Evolutionary conservation across 2,113 vertebrate genomes (phyloP).

Genomic region (Rhea americana): DNA sequence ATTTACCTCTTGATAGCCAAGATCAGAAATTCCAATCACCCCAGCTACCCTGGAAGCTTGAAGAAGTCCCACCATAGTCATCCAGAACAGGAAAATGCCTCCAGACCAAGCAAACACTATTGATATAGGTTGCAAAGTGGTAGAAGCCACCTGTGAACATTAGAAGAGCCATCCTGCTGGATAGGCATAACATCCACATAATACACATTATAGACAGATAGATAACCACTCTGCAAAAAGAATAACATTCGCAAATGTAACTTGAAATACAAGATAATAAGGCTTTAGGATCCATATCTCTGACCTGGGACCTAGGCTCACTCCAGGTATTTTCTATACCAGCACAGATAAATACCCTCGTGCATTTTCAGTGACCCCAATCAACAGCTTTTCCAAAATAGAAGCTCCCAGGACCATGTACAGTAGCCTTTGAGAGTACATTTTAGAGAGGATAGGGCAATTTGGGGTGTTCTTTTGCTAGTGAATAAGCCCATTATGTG

Average conservation of each 20-base stretch:
- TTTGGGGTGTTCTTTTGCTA: background rate
- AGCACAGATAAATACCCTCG: slow-evolving; percentile 53
- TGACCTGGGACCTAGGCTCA: slow-evolving; percentile 22
- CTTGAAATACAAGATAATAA: slow-evolving; percentile 20
- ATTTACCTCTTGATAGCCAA: background rate
- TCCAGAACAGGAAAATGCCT: background rate
- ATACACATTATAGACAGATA: background rate
- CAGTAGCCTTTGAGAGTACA: slow-evolving; percentile 33
- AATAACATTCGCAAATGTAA: background rate
- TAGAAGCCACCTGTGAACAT: background rate
- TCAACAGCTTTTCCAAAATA: slow-evolving; percentile 48
- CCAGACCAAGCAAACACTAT: background rate
- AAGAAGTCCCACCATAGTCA: background rate
- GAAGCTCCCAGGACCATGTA: slow-evolving; percentile 9
- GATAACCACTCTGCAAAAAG: background rate
- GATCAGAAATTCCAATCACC: background rate
- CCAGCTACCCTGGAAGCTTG: background rate
- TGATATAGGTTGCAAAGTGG: background rate
- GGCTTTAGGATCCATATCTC: slow-evolving; percentile 46
- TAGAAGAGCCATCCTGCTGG: background rate
- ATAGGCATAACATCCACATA: accelerated
- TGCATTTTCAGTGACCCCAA: slow-evolving; percentile 54
- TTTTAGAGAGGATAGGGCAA: background rate
- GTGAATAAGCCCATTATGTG: slow-evolving; percentile 65
- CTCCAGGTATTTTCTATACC: slow-evolving; percentile 48